Conservation (phyloP, 2,113 vertebrate genomes). For the human (Homo sapiens) region GRCh38 chr7:96486501-96487000, state of each 20-base stretch:
- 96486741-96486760: neutral
- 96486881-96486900: neutral
- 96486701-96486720: neutral
- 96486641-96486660: neutral
- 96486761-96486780: neutral
- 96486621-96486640: neutral
- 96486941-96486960: neutral
- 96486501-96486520: neutral
- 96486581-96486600: neutral
- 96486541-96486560: neutral
- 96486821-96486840: neutral
- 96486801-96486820: neutral
- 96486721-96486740: neutral
- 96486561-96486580: neutral
- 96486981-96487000: neutral
- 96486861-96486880: neutral
- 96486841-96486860: neutral
- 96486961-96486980: neutral
- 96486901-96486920: neutral
- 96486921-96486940: no score
- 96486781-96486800: neutral
- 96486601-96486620: neutral
- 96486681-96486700: neutral
- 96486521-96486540: neutral
- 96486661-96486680: neutral